Base-by-base conservation (phyloP, 1,140 invertebrate genomes). In the Ostrea denselamellosa region DNA sequence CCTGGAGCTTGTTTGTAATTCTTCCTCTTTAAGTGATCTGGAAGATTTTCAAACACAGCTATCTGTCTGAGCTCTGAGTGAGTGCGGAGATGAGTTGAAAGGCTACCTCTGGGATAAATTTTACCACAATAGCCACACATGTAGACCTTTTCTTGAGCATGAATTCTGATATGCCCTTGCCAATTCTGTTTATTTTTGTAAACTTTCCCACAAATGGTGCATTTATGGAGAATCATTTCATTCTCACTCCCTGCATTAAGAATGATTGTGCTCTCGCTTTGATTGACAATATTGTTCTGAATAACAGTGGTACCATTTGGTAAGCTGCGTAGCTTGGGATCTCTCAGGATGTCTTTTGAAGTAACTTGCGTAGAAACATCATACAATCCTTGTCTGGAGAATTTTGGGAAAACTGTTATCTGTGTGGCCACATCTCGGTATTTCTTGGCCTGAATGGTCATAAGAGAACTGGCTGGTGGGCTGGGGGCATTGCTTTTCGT, bases 81-180 rank as follows among this genome's bases (percentile, higher is more conserved):
- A 10, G 86, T 88, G 65, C 85, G 81, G 17, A 88, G 62, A 86
- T 90, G 89, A 9, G 87, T 62, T 2, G 85, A 28, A 19, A 90
- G 87, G 53, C 68, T 83, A 22, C 77, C 82, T 58, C 87, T 88
- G 28, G 87, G 86, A 25, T 71, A 90, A 9, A 88, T 77, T 12
- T 90, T 88, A 2, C 89, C 89, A 81, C 89, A 90, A 51, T 86
- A 88, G 51, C 85, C 85, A 88, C 89, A 90, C 89, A 88, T 90
- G 53, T 87, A 90, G 14, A 87, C 85, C 34, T 90, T 90, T 81
- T 90, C 89, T 12, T 86, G 83, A 81, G 85, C 53, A 85, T 90
- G 86, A 44, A 82, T 83, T 85, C 86, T 87, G 14, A 88, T 83
- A 68, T 89, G 86, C 0, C 87, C 87, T 54, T 85, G 84, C 86